Percentiles rank a stretch among this genome's conserved stretches.
phyloP scores from a whole-genome alignment of 2,797 vertebrate species.

The Acanthurus leucopareius region DNA sequence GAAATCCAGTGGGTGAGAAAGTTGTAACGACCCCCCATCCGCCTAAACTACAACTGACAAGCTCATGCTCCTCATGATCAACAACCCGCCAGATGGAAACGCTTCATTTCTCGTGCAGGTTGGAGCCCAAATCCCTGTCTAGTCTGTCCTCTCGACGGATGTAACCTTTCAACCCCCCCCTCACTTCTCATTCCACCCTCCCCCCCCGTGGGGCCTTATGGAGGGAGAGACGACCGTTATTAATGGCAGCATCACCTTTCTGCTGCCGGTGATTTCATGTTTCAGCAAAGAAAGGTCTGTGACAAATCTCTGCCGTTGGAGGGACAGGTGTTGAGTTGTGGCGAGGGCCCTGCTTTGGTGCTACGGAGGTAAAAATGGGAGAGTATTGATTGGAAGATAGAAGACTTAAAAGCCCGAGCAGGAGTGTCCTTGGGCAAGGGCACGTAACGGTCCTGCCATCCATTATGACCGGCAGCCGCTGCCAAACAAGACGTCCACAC shows the following conservation, averaged over 20 bases:
- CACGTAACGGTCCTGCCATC: constrained; percentile 3
- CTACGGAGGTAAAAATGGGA: constrained; percentile 61
- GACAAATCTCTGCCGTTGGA: constrained; percentile 60
- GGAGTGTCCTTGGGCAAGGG: constrained; percentile 63
- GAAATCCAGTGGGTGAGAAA: constrained; percentile 23
- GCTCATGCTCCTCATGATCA: constrained; percentile 33
- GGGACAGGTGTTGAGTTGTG: constrained; percentile 64
- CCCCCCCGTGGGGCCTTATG: constrained; percentile 41
- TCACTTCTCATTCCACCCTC: constrained; percentile 37
- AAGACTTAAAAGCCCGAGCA: constrained; percentile 51
- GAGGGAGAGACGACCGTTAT: constrained; percentile 48
- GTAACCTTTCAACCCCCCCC: constrained; percentile 72
- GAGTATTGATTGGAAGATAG: constrained; percentile 68
- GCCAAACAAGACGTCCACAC: constrained; percentile 2
- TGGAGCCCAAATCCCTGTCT: constrained; percentile 42
- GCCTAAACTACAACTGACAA: constrained; percentile 39
- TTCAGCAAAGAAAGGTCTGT: constrained; percentile 57
- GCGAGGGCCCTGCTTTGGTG: constrained; percentile 3
- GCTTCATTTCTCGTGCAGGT: constrained; percentile 46
- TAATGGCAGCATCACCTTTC: constrained; percentile 60
- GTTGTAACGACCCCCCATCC: constrained; percentile 36
- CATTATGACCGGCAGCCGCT: constrained; percentile 9
- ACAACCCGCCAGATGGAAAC: constrained; percentile 43
- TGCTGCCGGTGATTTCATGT: constrained; percentile 62
- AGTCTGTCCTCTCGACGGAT: constrained; percentile 38